These are phyloP conservation scores for Ginglymostoma cirratum DNA, from an alignment of 2,113 vertebrate species.

Conservation along the genomic window DNA sequence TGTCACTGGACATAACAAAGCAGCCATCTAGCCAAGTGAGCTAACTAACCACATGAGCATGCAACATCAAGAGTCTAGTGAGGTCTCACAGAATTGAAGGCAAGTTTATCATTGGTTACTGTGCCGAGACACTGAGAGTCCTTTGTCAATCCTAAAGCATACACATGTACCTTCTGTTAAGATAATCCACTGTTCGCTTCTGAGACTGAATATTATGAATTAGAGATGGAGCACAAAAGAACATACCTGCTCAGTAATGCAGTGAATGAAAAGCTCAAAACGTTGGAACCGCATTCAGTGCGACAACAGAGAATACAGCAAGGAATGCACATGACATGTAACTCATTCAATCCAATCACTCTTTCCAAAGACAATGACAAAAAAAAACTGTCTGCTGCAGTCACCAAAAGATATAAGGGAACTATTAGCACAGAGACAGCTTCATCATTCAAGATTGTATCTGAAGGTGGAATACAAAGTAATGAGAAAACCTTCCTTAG, in stretches of 20 bases:
- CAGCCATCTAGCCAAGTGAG: no score
- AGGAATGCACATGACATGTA: background rate
- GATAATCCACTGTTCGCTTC: background rate
- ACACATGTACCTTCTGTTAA: background rate
- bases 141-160: background rate
- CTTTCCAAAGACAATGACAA: background rate
- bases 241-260: background rate
- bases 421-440: background rate
- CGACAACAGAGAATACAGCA: background rate
- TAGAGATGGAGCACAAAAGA: background rate
- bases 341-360: background rate
- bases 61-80: background rate
- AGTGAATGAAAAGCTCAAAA: background rate
- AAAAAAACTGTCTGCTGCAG: background rate
- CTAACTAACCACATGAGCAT: background rate
- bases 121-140: background rate
- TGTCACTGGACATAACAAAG: no score
- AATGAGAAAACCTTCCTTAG: background rate
- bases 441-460: background rate
- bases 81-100: background rate
- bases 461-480: background rate
- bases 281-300: no score
- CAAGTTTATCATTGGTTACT: background rate
- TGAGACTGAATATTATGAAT: background rate
- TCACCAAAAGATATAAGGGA: background rate